phyloP scores from a whole-genome alignment of 2,797 vertebrate genomes.

The Mus spretus region DNA sequence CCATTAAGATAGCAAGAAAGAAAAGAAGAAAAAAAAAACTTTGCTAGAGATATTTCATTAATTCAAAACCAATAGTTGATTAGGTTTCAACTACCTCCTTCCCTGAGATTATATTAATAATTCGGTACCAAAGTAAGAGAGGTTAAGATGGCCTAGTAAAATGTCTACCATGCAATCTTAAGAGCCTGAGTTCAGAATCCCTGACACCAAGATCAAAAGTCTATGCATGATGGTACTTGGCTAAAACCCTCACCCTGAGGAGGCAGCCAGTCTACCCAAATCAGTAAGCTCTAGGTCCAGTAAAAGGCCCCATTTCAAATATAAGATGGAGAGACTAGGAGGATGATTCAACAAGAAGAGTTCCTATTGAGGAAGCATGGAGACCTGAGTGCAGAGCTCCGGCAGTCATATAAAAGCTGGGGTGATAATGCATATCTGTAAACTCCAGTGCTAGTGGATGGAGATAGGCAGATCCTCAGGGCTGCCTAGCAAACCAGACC shows the following conservation, averaged over 20 bases:
- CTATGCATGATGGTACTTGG: background rate
- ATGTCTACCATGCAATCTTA: background rate
- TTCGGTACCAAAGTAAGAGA: constrained; percentile 4
- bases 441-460: background rate
- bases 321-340: background rate
- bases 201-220: background rate
- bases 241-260: background rate
- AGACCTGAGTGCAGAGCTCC: background rate
- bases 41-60: constrained; percentile 44
- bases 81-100: background rate
- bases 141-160: background rate
- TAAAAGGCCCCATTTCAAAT: background rate
- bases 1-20: constrained; percentile 30
- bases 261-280: background rate
- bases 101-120: background rate
- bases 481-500: background rate
- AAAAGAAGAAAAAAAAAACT: background rate
- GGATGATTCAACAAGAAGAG: background rate
- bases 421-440: background rate
- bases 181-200: background rate
- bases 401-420: background rate
- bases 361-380: background rate
- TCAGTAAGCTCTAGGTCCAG: background rate
- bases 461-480: background rate
- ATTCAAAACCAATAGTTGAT: constrained; percentile 9